A percentile compares a stretch with the other conserved stretches of the same genome.
Evolutionary conservation across 2,797 vertebrate species (phyloP).

Genomic region (Lepus oiostolus): DNA sequence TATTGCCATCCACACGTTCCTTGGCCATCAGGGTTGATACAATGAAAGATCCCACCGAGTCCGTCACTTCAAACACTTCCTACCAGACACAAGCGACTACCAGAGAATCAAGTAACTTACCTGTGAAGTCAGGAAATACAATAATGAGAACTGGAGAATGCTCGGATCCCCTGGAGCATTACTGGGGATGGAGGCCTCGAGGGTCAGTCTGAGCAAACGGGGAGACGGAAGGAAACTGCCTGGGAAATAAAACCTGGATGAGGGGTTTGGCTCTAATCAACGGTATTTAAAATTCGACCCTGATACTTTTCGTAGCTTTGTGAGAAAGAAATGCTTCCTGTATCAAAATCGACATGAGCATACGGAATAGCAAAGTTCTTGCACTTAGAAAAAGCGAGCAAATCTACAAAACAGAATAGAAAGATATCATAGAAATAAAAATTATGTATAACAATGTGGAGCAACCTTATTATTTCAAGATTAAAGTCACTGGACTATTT

Average conservation of each 20-base stretch:
- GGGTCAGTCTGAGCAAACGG: background rate
- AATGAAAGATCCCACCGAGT: background rate
- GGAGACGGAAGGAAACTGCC: background rate
- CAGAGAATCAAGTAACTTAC: background rate
- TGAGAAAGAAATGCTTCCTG: background rate
- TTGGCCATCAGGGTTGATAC: background rate
- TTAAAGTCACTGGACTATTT: background rate
- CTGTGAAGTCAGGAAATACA: background rate
- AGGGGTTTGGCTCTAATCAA: background rate
- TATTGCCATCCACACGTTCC: background rate
- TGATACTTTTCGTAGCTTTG: background rate
- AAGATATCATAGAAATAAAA: background rate
- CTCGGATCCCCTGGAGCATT: background rate
- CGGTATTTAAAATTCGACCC: background rate
- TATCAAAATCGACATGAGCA: background rate
- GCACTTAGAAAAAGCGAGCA: background rate
- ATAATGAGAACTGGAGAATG: background rate
- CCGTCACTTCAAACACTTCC: background rate
- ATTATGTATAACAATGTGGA: background rate
- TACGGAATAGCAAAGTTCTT: background rate
- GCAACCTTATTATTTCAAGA: background rate
- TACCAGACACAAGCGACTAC: background rate
- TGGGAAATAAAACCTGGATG: background rate
- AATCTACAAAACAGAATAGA: background rate
- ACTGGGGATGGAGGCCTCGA: no score